Conservation (phyloP, 2,113 vertebrate genomes). For the Archilochus colubris region DNA sequence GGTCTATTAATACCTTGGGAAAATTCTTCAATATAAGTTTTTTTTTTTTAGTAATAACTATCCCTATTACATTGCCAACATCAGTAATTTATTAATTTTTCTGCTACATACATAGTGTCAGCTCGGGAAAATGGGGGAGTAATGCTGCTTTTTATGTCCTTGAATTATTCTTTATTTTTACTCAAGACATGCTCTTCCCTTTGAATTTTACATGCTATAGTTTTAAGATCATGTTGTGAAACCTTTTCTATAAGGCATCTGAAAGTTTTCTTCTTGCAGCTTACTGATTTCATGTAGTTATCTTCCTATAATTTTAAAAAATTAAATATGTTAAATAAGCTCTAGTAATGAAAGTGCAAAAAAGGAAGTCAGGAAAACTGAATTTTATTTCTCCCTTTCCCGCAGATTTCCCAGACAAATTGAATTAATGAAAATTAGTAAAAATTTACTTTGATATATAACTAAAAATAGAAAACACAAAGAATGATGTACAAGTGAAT, state of each 20-base stretch:
- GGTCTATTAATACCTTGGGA: conserved; percentile 54
- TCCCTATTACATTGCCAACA: conserved; percentile 20
- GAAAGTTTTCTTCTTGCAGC: background rate
- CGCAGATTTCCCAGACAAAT: background rate
- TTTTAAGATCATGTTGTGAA: background rate
- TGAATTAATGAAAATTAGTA: background rate
- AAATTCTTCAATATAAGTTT: conserved; percentile 23
- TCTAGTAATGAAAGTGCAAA: background rate
- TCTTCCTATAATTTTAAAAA: background rate
- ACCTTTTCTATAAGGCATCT: background rate
- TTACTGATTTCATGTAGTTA: background rate
- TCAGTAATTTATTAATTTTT: conserved; percentile 47
- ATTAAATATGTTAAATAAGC: background rate
- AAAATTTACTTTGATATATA: background rate
- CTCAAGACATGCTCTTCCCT: background rate
- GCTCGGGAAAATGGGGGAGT: background rate
- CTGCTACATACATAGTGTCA: background rate
- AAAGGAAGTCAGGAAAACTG: background rate
- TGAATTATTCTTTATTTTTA: background rate
- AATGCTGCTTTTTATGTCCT: background rate
- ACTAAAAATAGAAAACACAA: background rate
- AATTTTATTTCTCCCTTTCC: background rate
- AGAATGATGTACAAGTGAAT: background rate
- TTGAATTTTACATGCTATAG: background rate
- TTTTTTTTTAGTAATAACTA: conserved; percentile 20